Evolutionary conservation across 2,113 vertebrate species (phyloP).

Genomic region (Narcine bancroftii): DNA sequence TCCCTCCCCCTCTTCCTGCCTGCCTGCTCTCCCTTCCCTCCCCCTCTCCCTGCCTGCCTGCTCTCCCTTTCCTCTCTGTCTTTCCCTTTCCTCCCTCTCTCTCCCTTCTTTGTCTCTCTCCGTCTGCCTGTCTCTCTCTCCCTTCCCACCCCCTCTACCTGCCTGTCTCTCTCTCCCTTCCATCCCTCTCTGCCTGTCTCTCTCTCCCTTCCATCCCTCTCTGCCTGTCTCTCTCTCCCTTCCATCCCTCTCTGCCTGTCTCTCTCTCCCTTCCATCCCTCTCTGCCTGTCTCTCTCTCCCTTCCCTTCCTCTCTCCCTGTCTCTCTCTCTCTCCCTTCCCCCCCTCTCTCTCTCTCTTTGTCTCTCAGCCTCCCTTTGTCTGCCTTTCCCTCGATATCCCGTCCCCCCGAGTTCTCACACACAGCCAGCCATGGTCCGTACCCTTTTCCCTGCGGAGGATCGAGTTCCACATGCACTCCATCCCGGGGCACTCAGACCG

Average conservation of each 20-base stretch:
- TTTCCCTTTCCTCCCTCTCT: neutral
- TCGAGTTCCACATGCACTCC: conserved; percentile 7
- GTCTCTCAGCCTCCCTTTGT: neutral
- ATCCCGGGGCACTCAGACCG: conserved; percentile 24
- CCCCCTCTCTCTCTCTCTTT: neutral
- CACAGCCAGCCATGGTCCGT: neutral
- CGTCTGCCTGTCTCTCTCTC: conserved; percentile 36
- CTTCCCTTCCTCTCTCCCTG: neutral
- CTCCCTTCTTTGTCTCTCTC: conserved; percentile 36
- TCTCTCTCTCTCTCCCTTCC: neutral
- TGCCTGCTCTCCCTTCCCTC: neutral
- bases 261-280: neutral
- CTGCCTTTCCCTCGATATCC: neutral
- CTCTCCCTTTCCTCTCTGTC: neutral
- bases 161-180: neutral
- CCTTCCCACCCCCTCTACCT: too few species aligned
- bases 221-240: neutral
- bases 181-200: neutral
- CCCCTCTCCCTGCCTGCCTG: neutral
- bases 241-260: neutral
- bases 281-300: neutral
- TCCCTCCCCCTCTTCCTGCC: neutral
- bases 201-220: too few species aligned
- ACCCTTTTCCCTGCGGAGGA: neutral
- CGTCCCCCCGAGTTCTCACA: neutral